phyloP scores from a whole-genome alignment of 2,113 vertebrate species.

The Aplodontia rufa region DNA sequence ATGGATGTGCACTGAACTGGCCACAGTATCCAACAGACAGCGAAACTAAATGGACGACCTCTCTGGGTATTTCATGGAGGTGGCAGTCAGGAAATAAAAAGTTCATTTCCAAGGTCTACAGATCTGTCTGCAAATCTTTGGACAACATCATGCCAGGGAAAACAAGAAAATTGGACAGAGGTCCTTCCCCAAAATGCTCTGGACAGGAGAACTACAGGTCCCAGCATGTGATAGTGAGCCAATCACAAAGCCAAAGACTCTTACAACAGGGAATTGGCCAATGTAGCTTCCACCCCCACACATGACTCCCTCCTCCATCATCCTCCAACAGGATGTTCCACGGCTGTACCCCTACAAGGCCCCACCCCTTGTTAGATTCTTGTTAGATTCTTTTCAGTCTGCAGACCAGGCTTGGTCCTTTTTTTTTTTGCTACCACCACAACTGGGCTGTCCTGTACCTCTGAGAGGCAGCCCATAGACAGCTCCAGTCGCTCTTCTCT shows the following conservation, averaged over 20 bases:
- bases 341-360: neutral
- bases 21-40: neutral
- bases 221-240: conserved; percentile 2
- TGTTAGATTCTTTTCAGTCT: neutral
- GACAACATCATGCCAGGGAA: neutral
- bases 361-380: neutral
- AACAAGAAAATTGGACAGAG: conserved; percentile 39
- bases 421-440: neutral
- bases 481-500: neutral
- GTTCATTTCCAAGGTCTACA: neutral
- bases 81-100: neutral
- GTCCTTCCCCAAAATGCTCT: conserved; percentile 36
- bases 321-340: no score
- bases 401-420: neutral
- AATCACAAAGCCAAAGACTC: neutral
- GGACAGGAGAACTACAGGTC: neutral
- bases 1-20: neutral
- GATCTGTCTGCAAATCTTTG: conserved; percentile 23
- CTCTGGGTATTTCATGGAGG: neutral
- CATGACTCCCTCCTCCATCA: neutral
- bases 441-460: neutral
- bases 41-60: neutral
- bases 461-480: neutral
- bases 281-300: neutral
- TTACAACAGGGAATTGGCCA: neutral